A percentile compares a stretch with the other conserved stretches of the same genome.
Evolutionary conservation across 1,140 invertebrate species (phyloP).

Genomic region (Acromyrmex charruanus): DNA sequence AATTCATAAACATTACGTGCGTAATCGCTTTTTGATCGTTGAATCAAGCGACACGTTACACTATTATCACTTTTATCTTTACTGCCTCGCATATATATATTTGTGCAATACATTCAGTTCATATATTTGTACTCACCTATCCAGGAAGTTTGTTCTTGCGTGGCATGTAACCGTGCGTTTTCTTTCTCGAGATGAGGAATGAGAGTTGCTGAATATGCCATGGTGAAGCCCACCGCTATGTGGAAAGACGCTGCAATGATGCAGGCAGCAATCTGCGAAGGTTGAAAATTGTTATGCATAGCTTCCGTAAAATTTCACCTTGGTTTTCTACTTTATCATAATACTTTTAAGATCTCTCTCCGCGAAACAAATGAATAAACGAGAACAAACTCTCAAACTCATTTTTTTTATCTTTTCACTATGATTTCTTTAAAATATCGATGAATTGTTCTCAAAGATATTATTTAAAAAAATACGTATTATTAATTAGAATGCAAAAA

Average conservation of each 20-base stretch:
- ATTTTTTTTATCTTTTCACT: constrained; percentile 6
- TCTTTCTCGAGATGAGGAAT: constrained; percentile 86
- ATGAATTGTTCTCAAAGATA: neutral
- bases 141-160: constrained; percentile 85
- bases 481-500: neutral
- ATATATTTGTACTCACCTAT: constrained; percentile 82
- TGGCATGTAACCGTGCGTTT: constrained; percentile 82
- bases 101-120: neutral
- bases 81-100: neutral
- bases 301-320: neutral
- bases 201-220: constrained; percentile 88
- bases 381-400: neutral
- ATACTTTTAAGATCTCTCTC: neutral
- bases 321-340: neutral
- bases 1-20: neutral
- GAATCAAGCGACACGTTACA: neutral
- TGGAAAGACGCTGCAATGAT: constrained; percentile 87
- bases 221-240: constrained; percentile 87
- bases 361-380: neutral
- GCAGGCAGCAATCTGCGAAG: constrained; percentile 86
- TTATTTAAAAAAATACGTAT: neutral
- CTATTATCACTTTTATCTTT: neutral
- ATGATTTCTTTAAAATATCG: neutral
- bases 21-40: neutral
- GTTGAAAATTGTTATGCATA: neutral